Percentiles rank a stretch among this genome's conserved stretches.
phyloP scores from a whole-genome alignment of 1,140 invertebrate genomes.

The Octopus bimaculoides region DNA sequence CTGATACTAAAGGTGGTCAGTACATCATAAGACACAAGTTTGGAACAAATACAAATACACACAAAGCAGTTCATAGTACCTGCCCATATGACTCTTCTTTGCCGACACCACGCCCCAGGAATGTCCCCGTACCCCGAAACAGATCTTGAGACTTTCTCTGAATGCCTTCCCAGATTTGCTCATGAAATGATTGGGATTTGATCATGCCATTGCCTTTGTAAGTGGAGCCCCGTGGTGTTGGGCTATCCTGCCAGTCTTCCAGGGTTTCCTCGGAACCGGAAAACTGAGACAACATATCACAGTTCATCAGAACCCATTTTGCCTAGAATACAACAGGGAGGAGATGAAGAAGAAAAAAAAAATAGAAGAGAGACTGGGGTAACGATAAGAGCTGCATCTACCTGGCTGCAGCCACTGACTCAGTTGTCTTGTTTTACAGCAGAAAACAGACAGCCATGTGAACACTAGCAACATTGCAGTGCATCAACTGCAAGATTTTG shows the following conservation, averaged over 20 bases:
- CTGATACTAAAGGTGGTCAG: neutral
- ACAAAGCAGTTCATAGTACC: conserved; percentile 25
- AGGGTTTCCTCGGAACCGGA: conserved; percentile 48
- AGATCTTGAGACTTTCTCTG: conserved; percentile 50
- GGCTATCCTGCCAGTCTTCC: conserved; percentile 44
- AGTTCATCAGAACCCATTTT: conserved; percentile 39
- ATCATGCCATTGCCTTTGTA: conserved; percentile 48
- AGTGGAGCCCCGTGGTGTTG: conserved; percentile 27
- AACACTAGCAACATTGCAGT: neutral
- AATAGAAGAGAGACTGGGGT: neutral
- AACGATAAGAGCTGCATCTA: neutral
- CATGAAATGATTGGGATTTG: conserved; percentile 44
- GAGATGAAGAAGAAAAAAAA: conserved; percentile 1
- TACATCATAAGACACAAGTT: neutral
- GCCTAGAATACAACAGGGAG: conserved; percentile 31
- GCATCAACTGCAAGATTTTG: neutral
- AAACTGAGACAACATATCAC: conserved; percentile 28
- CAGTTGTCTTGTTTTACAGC: too few relatives aligned
- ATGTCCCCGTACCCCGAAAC: conserved; percentile 44
- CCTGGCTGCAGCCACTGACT: neutral
- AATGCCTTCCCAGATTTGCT: conserved; percentile 50
- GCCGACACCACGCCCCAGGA: conserved; percentile 41
- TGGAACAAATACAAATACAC: conserved; percentile 1
- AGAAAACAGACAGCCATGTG: too few relatives aligned
- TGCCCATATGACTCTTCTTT: conserved; percentile 43